These are phyloP conservation scores for Pilophorus perplexus DNA, from an alignment of 2,888 invertebrate species.

Conservation along the genomic window DNA sequence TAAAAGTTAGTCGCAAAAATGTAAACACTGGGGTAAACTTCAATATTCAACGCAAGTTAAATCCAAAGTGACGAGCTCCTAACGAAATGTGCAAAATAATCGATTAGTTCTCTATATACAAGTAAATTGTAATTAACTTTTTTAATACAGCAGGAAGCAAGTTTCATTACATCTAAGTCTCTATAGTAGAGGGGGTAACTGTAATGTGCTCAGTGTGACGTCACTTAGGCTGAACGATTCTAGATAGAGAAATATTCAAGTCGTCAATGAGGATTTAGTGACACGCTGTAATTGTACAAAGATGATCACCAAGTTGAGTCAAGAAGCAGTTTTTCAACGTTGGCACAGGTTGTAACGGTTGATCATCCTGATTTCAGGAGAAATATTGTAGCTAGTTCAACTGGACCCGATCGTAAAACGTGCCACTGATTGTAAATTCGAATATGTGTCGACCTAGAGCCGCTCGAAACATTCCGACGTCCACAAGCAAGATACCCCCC, in stretches of 20 bases:
- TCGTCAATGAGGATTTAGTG: neutral
- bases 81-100: constrained; percentile 22
- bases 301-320: too few species aligned
- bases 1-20: constrained; percentile 25
- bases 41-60: neutral
- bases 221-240: neutral
- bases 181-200: neutral
- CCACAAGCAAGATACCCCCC: too few species aligned
- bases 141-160: constrained; percentile 19
- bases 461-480: too few species aligned
- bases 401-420: too few species aligned
- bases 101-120: constrained; percentile 34
- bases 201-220: neutral
- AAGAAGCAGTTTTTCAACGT: too few species aligned
- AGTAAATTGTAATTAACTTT: neutral
- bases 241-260: neutral
- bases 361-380: too few species aligned
- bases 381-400: too few species aligned
- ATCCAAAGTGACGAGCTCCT: constrained; percentile 15
- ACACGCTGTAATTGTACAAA: constrained; percentile 1
- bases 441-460: too few species aligned
- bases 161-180: neutral
- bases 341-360: too few species aligned
- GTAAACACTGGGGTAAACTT: constrained; percentile 21
- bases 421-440: too few species aligned